Evolutionary conservation across 2,113 vertebrate genomes (phyloP).

Genomic region (Colius striatus): DNA sequence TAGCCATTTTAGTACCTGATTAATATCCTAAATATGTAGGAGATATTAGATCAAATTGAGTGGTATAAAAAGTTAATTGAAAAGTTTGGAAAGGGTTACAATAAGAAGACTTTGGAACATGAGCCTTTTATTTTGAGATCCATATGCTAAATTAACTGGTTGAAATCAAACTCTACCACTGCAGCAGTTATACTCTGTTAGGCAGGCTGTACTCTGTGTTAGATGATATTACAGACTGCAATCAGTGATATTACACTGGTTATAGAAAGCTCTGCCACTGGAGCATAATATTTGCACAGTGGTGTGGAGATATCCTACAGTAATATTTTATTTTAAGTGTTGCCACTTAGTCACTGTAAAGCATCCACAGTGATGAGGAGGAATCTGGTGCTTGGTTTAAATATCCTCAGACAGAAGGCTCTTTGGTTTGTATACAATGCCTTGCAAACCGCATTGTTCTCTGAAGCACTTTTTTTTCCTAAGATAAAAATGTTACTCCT

Average conservation of each 20-base stretch:
- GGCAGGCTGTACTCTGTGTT: neutral
- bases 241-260: neutral
- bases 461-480: neutral
- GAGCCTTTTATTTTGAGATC: neutral
- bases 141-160: neutral
- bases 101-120: neutral
- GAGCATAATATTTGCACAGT: neutral
- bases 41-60: neutral
- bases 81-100: neutral
- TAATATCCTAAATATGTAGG: neutral
- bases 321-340: neutral
- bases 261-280: neutral
- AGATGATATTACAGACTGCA: neutral
- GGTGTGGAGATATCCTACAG: neutral
- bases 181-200: neutral
- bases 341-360: neutral
- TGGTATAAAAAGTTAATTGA: neutral
- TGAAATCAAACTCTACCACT: neutral
- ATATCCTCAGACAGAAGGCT: neutral
- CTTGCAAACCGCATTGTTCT: neutral
- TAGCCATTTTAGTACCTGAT: neutral
- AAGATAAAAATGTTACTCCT: neutral
- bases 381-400: neutral
- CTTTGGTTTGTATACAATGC: neutral
- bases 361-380: neutral